These are phyloP conservation scores for Tridacna gigas DNA, from an alignment of 2,888 invertebrate species.

Conservation along the genomic window DNA sequence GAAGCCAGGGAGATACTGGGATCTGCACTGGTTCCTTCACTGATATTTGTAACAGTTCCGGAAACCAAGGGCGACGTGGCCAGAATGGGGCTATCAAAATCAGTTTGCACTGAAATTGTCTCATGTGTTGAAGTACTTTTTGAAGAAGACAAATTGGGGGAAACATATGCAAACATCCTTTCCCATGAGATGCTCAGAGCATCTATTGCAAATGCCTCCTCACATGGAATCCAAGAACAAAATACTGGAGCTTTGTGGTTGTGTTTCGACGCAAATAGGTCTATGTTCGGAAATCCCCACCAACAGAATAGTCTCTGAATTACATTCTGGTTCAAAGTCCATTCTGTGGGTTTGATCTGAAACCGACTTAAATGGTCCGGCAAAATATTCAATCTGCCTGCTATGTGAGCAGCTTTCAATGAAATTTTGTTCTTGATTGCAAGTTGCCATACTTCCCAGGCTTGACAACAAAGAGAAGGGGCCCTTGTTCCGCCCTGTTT, in stretches of 20 bases:
- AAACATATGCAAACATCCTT: conserved; percentile 14
- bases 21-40: not conserved
- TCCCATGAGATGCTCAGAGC: too few species aligned
- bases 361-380: conserved; percentile 9
- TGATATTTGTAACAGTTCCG: conserved; percentile 10
- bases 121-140: conserved; percentile 15
- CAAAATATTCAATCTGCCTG: conserved; percentile 7
- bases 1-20: not conserved
- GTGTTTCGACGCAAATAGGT: conserved; percentile 22
- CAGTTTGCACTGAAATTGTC: conserved; percentile 19
- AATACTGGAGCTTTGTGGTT: not conserved
- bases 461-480: conserved; percentile 22
- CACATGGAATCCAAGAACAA: conserved; percentile 5
- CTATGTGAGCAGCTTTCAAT: too few species aligned
- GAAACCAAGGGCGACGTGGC: conserved; percentile 21
- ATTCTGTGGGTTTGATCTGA: conserved; percentile 25
- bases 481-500: conserved; percentile 34
- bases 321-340: too few species aligned
- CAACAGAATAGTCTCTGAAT: conserved; percentile 2
- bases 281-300: conserved; percentile 14
- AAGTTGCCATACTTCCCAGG: conserved; percentile 1
- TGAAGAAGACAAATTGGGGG: conserved; percentile 16
- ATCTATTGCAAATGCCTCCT: conserved; percentile 12
- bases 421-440: conserved; percentile 9
- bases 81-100: conserved; percentile 25